Evolutionary conservation across 2,113 vertebrate species (phyloP).

Genomic region (Paramormyrops kingsleyae): DNA sequence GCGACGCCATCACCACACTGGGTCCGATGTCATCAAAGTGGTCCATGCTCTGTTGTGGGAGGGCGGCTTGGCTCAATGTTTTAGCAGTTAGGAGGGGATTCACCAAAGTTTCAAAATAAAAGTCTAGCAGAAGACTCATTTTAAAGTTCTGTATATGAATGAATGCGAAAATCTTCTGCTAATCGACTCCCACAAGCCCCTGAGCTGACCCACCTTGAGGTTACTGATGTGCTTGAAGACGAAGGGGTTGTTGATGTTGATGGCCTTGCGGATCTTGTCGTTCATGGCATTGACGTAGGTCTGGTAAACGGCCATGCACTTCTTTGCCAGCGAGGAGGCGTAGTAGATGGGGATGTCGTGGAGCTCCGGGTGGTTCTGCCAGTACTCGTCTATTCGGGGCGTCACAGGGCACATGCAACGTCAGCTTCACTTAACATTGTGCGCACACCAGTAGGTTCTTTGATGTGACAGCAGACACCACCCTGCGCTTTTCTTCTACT

Average conservation of each 20-base stretch:
- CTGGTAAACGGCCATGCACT: constrained; percentile 98
- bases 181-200: not conserved
- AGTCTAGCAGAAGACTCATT: not conserved
- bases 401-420: not conserved
- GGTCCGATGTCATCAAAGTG: constrained; percentile 98
- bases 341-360: constrained; percentile 98
- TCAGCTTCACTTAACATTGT: not conserved
- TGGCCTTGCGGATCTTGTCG: constrained; percentile 97
- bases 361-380: constrained; percentile 97
- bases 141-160: not conserved
- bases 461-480: not conserved
- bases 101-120: not conserved
- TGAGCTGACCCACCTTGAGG: constrained; percentile 71
- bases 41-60: constrained; percentile 82
- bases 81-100: not conserved
- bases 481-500: not conserved
- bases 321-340: constrained; percentile 92
- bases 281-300: constrained; percentile 98
- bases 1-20: constrained; percentile 96
- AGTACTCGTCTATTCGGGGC: constrained; percentile 79
- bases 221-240: constrained; percentile 99
- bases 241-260: constrained; percentile 97
- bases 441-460: not conserved
- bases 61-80: not conserved
- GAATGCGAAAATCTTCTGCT: not conserved